Evolutionary conservation across 2,888 invertebrate species (phyloP).

Genomic region (Plemyria rubiginata): DNA sequence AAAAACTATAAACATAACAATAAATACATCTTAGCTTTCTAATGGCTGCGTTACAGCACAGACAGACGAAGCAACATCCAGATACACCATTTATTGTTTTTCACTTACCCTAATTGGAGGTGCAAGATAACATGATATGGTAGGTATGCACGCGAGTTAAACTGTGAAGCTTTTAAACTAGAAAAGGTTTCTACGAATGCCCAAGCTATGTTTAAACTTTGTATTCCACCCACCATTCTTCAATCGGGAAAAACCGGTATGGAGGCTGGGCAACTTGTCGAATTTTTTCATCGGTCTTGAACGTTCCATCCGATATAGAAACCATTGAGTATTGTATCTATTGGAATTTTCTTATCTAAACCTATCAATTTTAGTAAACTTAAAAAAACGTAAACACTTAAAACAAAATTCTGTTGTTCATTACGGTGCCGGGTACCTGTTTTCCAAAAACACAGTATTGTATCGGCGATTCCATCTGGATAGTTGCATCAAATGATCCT

Average conservation of each 20-base stretch:
- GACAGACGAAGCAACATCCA: conserved; percentile 41
- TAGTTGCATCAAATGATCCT: conserved; percentile 10
- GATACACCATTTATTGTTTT: conserved; percentile 45
- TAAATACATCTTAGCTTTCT: conserved; percentile 64
- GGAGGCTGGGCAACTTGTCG: conserved; percentile 52
- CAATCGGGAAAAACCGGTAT: conserved; percentile 56
- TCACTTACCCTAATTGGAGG: conserved; percentile 41
- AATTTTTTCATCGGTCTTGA: conserved; percentile 66
- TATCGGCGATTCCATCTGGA: conserved; percentile 5
- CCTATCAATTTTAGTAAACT: neutral
- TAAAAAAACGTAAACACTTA: neutral
- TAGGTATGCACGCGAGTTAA: conserved; percentile 2
- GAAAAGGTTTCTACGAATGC: conserved; percentile 20
- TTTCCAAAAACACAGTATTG: conserved; percentile 2
- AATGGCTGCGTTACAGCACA: conserved; percentile 56
- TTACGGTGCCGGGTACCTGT: neutral
- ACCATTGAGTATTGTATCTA: conserved; percentile 49
- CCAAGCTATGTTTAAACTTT: conserved; percentile 22
- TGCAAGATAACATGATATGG: conserved; percentile 31
- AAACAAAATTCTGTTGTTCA: neutral
- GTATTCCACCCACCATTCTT: conserved; percentile 39
- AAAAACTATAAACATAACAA: conserved; percentile 65
- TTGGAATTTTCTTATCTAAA: conserved; percentile 42
- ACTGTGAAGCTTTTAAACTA: conserved; percentile 16
- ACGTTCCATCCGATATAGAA: conserved; percentile 66